Evolutionary conservation across 2,113 vertebrate genomes (phyloP).

Genomic region (Caranx ignobilis): DNA sequence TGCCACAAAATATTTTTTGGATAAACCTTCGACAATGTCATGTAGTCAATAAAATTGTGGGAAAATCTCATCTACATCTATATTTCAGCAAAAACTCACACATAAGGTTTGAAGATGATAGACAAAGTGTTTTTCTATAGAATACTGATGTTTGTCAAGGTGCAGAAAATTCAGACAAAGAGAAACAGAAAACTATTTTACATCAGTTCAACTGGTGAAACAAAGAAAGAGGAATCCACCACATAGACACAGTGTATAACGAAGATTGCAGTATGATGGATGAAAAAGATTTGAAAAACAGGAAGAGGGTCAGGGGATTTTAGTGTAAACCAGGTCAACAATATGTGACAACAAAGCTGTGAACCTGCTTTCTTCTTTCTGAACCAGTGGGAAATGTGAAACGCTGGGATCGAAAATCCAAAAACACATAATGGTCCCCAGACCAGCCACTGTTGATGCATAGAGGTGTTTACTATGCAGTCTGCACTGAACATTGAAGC

Average conservation of each 20-base stretch:
- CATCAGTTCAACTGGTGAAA: neutral
- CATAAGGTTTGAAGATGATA: neutral
- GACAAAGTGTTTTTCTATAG: slow-evolving; percentile 15
- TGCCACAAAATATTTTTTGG: too few relatives aligned
- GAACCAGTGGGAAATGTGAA: slow-evolving; percentile 3
- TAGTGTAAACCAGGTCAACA: too few relatives aligned
- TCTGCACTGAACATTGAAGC: slow-evolving; percentile 23
- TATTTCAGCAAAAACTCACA: slow-evolving; percentile 12
- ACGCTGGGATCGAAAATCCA: neutral
- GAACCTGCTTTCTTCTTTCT: neutral
- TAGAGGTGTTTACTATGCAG: slow-evolving; percentile 17
- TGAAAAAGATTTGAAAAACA: neutral
- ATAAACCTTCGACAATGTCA: too few relatives aligned
- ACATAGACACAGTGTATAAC: neutral
- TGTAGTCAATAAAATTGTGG: neutral
- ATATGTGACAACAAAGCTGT: too few relatives aligned
- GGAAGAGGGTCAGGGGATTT: neutral
- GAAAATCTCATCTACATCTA: slow-evolving; percentile 5
- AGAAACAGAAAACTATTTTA: slow-evolving; percentile 16
- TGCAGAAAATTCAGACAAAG: neutral
- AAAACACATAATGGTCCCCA: slow-evolving; percentile 13
- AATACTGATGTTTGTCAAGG: slow-evolving; percentile 17
- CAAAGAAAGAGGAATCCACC: neutral
- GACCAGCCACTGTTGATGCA: slow-evolving; percentile 13
- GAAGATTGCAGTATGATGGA: neutral